Percentiles rank a stretch among this genome's conserved stretches.
phyloP scores from a whole-genome alignment of 2,888 invertebrate species.

The Muschampia plurimacula region DNA sequence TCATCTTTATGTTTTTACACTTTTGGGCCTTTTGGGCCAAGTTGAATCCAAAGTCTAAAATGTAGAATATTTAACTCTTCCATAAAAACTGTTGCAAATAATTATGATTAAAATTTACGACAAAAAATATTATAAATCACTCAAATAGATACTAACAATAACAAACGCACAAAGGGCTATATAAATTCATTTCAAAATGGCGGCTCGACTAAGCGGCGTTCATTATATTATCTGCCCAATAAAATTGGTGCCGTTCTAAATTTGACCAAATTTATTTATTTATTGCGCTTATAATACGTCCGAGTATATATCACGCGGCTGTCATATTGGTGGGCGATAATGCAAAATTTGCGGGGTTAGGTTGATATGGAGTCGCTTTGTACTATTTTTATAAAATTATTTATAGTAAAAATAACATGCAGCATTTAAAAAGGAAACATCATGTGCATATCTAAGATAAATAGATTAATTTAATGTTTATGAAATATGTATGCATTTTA shows the following conservation, averaged over 20 bases:
- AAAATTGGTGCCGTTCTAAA: conserved; percentile 79
- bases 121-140: conserved; percentile 22
- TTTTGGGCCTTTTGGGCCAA: no score
- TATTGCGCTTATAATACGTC: conserved; percentile 84
- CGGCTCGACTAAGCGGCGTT: conserved; percentile 56
- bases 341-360: conserved; percentile 75
- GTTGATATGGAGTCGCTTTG: conserved; percentile 57
- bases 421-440: no score
- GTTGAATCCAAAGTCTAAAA: no score
- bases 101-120: background rate
- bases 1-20: no score
- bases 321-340: conserved; percentile 83
- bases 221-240: conserved; percentile 74
- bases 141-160: conserved; percentile 10
- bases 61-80: background rate
- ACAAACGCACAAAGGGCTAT: conserved; percentile 34
- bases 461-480: no score
- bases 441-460: background rate
- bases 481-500: no score
- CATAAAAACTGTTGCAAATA: background rate
- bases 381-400: background rate
- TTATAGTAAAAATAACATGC: background rate
- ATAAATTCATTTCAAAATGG: conserved; percentile 39
- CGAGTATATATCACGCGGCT: conserved; percentile 82
- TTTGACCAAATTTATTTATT: conserved; percentile 83